These are phyloP conservation scores for Poeciliopsis infans DNA, from an alignment of 2,797 vertebrate genomes.

Conservation along the genomic window DNA sequence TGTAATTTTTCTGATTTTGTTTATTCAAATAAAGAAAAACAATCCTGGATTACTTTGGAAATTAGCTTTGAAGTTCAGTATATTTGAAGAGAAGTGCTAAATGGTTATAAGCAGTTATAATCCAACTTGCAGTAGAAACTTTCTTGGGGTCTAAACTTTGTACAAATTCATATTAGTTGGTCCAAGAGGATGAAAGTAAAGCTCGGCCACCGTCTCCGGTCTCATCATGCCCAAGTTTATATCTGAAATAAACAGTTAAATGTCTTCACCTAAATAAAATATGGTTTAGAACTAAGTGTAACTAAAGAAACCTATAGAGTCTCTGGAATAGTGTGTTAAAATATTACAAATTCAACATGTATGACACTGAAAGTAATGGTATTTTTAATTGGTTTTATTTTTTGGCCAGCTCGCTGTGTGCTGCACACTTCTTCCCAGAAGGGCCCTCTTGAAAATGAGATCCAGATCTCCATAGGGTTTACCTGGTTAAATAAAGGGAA, in stretches of 20 bases:
- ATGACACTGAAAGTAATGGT: background rate
- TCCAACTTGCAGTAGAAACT: background rate
- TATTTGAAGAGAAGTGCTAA: background rate
- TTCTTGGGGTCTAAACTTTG: background rate
- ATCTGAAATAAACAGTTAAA: background rate
- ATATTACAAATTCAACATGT: background rate
- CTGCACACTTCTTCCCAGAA: too few species aligned
- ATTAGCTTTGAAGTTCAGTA: background rate
- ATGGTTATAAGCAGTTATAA: background rate
- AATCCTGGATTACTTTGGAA: background rate
- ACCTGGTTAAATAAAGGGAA: too few species aligned
- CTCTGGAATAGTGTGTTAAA: background rate
- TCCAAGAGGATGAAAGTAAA: background rate
- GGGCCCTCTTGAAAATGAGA: too few species aligned
- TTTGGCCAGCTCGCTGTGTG: too few species aligned
- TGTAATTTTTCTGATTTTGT: conserved; percentile 16
- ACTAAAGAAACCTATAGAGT: background rate
- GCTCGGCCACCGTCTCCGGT: too few species aligned
- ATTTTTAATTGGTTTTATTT: too few species aligned
- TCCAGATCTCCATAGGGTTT: too few species aligned
- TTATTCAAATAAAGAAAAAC: conserved; percentile 7
- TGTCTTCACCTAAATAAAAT: background rate
- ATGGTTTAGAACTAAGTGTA: background rate
- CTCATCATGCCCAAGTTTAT: background rate
- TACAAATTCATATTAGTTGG: background rate